phyloP scores from a whole-genome alignment of 2,113 vertebrate genomes.

The Rhipidura dahli region DNA sequence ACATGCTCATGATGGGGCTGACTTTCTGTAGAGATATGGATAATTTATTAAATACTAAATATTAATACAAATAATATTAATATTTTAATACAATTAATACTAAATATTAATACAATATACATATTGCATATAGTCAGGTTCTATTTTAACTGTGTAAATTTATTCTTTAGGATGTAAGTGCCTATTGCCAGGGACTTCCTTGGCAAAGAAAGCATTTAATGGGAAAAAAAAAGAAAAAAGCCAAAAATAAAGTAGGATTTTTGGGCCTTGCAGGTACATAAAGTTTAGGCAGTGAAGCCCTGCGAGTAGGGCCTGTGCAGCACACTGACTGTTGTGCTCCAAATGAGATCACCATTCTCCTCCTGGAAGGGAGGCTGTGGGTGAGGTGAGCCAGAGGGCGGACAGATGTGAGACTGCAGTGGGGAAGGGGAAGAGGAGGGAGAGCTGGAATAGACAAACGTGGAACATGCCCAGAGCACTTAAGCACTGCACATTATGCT shows the following conservation, averaged over 20 bases:
- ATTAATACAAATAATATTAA: too few relatives aligned
- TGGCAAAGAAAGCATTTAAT: not conserved
- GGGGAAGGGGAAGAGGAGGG: not conserved
- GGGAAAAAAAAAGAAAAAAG: not conserved
- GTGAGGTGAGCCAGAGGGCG: conserved; percentile 45
- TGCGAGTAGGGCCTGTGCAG: not conserved
- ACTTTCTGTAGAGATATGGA: not conserved
- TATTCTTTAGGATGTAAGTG: not conserved
- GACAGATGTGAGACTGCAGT: conserved; percentile 37
- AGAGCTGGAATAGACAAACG: not conserved
- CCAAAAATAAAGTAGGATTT: not conserved
- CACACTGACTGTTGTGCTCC: not conserved
- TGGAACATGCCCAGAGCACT: not conserved
- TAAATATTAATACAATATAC: too few relatives aligned
- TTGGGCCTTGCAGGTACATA: not conserved
- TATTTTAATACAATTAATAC: too few relatives aligned
- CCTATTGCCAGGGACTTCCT: not conserved
- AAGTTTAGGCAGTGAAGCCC: not conserved
- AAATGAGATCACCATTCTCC: not conserved
- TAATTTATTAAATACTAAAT: not conserved
- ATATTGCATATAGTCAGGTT: not conserved
- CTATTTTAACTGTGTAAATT: not conserved
- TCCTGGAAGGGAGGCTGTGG: not conserved
- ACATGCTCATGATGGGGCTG: not conserved
- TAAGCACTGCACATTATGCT: not conserved